These are phyloP conservation scores for Cosmopolites sordidus DNA, from an alignment of 2,888 invertebrate genomes.

Conservation along the genomic window DNA sequence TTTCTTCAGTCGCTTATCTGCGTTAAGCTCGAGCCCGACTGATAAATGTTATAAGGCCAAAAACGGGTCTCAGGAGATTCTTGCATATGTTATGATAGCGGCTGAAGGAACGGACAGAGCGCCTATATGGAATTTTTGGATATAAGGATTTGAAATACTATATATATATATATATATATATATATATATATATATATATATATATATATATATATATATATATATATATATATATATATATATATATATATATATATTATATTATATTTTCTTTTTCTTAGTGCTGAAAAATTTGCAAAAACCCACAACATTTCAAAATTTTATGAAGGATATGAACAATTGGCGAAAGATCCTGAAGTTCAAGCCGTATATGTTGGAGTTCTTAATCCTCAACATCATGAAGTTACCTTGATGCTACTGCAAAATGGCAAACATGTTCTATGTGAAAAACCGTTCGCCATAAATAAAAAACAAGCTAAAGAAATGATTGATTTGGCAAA, in stretches of 20 bases:
- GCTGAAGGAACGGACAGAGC: too few species aligned
- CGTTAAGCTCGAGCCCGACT: too few species aligned
- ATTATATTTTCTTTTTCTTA: not conserved
- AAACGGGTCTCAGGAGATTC: too few species aligned
- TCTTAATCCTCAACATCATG: slow-evolving; percentile 69
- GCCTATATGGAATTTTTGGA: too few species aligned
- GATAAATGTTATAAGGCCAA: too few species aligned
- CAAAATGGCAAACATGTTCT: slow-evolving; percentile 80
- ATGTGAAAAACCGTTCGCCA: slow-evolving; percentile 85
- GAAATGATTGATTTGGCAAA: slow-evolving; percentile 42
- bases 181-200: not conserved
- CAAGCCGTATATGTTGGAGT: slow-evolving; percentile 83
- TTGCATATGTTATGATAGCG: too few species aligned
- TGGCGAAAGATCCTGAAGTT: slow-evolving; percentile 66
- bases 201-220: too few species aligned
- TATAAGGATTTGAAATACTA: too few species aligned
- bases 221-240: too few species aligned
- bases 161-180: not conserved
- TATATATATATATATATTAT: too few species aligned
- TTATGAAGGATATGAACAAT: slow-evolving; percentile 71
- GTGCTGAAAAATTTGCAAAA: slow-evolving; percentile 70
- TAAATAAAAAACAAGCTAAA: slow-evolving; percentile 71
- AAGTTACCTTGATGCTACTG: slow-evolving; percentile 66
- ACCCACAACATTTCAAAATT: slow-evolving; percentile 65
- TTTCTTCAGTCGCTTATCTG: too few species aligned